Evolutionary conservation across 1,140 invertebrate species (phyloP), one percentile per base, ranked within the genome.

Genomic region (Pemphigus obesinymphae): DNA sequence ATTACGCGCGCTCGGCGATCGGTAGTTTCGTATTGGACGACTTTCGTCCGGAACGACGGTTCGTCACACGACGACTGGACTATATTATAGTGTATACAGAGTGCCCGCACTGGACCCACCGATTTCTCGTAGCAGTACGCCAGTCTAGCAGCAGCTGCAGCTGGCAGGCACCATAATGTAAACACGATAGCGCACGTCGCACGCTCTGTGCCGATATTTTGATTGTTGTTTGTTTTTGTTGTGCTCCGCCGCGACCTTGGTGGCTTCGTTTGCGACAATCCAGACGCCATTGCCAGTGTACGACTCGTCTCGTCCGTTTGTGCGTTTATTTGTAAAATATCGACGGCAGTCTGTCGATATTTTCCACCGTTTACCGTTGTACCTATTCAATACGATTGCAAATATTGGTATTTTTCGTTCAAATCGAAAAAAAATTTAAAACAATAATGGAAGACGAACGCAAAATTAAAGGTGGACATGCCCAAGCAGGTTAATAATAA

Each of bases 381-480:
- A n/a, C n/a, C n/a, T n/a, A n/a, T 61, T 40, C 8, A 8, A 8
- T 40, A 3, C 37, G 58, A 15, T 7, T 29, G 15, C 6, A 17
- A 0, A 4, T 0, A 11, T 8, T 26, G 6, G 7, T n/a, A 3
- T 26, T 15, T 0, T 29, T 31, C 29, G 1, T 3, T 2, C 3
- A 1, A 45, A 45, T 7, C 20, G 50, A 53, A 53, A 53, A 23
- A 17, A 50, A 20, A 53, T 23, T 53, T n/a, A n/a, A n/a, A 6
- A n/a, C n/a, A n/a, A 23, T n/a, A n/a, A 80, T 63, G 34, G 48
- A 70, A 83, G 90, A 91, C 86, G 91, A 90, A 82, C 88, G 89
- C 82, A 90, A 93, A 87, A 87, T 94, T 26, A 94, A 93, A 86
- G 92, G 90, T 83, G 93, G 93, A 73, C 94, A 95, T 89, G 93